phyloP scores from a whole-genome alignment of 2,113 vertebrate genomes.

The Charina bottae region DNA sequence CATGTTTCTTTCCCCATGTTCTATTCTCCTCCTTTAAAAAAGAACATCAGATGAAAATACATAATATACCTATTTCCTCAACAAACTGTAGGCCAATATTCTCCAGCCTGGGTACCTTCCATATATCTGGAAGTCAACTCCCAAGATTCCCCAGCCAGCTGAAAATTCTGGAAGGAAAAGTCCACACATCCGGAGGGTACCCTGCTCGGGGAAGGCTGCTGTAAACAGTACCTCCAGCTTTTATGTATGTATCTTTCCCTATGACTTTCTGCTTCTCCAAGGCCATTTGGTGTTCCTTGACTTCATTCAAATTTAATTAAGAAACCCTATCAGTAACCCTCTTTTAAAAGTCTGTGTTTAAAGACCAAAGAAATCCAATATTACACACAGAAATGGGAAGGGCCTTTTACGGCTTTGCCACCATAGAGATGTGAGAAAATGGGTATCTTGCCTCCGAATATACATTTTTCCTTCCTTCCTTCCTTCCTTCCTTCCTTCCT shows the following conservation, averaged over 20 bases:
- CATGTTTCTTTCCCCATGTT: neutral
- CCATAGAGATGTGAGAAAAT: neutral
- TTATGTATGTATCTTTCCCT: neutral
- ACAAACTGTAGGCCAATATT: neutral
- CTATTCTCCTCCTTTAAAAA: neutral
- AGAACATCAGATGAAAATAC: neutral
- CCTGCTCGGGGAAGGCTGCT: neutral
- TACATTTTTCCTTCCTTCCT: constrained; percentile 33
- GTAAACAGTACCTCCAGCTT: neutral
- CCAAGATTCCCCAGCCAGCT: neutral
- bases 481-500: too few relatives aligned
- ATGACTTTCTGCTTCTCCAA: neutral
- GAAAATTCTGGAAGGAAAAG: neutral
- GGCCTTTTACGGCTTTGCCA: neutral
- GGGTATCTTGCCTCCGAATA: neutral
- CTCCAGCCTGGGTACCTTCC: neutral
- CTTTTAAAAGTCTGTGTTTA: neutral
- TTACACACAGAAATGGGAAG: neutral
- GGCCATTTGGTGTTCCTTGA: neutral
- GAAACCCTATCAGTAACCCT: neutral
- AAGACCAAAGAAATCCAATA: neutral
- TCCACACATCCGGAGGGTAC: neutral
- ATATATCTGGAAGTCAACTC: neutral
- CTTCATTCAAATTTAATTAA: neutral
- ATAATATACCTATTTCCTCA: neutral